These are phyloP conservation scores for Microplitis demolitor DNA, from an alignment of 1,140 invertebrate species.

Conservation along the genomic window DNA sequence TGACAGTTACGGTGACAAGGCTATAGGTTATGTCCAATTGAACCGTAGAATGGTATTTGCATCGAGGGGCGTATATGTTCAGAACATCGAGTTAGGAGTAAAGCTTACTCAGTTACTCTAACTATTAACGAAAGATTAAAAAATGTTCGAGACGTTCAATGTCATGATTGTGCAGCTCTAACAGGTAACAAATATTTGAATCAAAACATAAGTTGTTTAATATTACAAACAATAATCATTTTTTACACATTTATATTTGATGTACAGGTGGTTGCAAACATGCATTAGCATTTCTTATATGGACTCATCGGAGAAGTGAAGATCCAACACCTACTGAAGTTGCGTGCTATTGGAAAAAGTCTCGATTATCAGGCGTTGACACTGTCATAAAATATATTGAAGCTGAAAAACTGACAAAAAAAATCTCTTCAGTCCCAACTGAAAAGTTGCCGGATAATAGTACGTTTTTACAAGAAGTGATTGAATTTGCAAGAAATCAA, in stretches of 20 bases:
- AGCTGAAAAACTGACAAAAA: slow-evolving; percentile 26
- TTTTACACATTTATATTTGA: neutral
- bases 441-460: neutral
- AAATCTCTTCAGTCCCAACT: neutral
- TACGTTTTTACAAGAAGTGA: slow-evolving; percentile 31
- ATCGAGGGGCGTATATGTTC: neutral
- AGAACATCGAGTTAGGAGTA: neutral
- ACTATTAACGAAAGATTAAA: slow-evolving; percentile 27
- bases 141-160: slow-evolving; percentile 25
- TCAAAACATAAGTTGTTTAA: neutral
- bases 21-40: slow-evolving; percentile 2
- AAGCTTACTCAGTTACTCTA: neutral
- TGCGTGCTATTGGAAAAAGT: slow-evolving; percentile 48
- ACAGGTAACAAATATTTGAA: neutral
- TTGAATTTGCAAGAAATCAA: neutral
- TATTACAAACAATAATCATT: neutral
- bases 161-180: slow-evolving; percentile 13
- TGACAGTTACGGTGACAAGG: neutral
- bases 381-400: slow-evolving; percentile 32
- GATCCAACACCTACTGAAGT: slow-evolving; percentile 36
- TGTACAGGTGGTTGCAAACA: slow-evolving; percentile 37
- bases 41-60: neutral
- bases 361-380: slow-evolving; percentile 30
- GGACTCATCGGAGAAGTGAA: slow-evolving; percentile 41
- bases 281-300: slow-evolving; percentile 36